Base-by-base conservation (phyloP, 2,888 invertebrate genomes). In the Bombyx huttoni region DNA sequence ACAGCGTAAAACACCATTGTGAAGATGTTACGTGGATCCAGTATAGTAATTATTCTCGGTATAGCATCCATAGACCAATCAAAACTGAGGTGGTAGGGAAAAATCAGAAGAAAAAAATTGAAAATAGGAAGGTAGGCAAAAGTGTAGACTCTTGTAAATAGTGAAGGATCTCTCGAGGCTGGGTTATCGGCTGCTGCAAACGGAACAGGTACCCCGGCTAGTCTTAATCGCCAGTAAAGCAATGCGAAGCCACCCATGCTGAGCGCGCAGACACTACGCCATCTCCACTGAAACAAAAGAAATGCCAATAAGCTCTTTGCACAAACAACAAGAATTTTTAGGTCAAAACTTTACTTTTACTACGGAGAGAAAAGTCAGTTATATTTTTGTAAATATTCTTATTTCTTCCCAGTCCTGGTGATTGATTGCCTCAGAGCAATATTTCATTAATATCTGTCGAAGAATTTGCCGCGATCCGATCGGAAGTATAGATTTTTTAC, bases 1-100 rank as follows among this genome's bases (percentile, higher is more conserved):
- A 88, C 70, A 6, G 86, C 83, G 81, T 98, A 98, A 73, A 98
- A 94, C 55, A 92, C 82, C 24, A 93, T 70, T 5, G 96, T 92
- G 57, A 92, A 89, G 53, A 95, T 75, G 78, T 97, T 97, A 59
- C 98, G 91, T 7, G 90, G 87, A 78, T 99, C 98, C 65, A 91
- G 88, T 13, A 96, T 64, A 34, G 92, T 91, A 49, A 92, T 92
- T 63, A 99, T 92, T 56, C 96, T 91, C 8, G 98, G 97, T 67
- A 99, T 93, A 1, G 98, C 94, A 66, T 98, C 97, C 98, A 99
- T 98, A 34, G 98, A 98, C 99, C 98, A 99, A 84, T 99, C 98
- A 86, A 98, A 99, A 79, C 98, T 98, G 52, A 99, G 90, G 62
- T 93, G 92, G 64, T 92, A 91, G 7, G 98, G 98, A 78, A 93